phyloP scores from a whole-genome alignment of 2,113 vertebrate species.

The Ictalurus punctatus region DNA sequence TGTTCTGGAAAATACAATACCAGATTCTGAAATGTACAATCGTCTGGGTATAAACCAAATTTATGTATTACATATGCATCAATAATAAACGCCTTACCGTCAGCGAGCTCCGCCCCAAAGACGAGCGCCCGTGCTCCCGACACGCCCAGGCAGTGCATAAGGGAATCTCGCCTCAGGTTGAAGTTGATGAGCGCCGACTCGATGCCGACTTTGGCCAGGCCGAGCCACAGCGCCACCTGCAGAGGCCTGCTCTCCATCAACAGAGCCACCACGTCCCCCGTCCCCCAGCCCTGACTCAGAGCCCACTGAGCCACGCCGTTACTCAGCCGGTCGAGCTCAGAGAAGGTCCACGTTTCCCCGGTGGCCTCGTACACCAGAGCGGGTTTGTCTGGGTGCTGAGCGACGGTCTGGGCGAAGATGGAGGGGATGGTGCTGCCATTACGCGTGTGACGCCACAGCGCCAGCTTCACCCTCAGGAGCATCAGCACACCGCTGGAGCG shows the following conservation, averaged over 20 bases:
- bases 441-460: conserved; percentile 74
- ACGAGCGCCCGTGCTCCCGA: conserved; percentile 79
- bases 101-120: conserved; percentile 81
- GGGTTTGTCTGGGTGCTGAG: conserved; percentile 74
- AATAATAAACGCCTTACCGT: conserved; percentile 69
- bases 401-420: conserved; percentile 78
- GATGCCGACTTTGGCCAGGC: conserved; percentile 82
- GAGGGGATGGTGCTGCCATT: conserved; percentile 74
- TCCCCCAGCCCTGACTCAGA: conserved; percentile 71
- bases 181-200: conserved; percentile 87
- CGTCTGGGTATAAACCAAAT: neutral
- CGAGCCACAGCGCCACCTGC: conserved; percentile 88
- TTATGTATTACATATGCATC: neutral
- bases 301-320: conserved; percentile 80
- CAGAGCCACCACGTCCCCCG: conserved; percentile 83
- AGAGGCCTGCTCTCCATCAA: conserved; percentile 86
- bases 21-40: neutral
- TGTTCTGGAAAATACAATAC: neutral
- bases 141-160: conserved; percentile 80
- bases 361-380: conserved; percentile 84
- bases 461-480: conserved; percentile 80
- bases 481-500: conserved; percentile 79
- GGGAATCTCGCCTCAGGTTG: conserved; percentile 80
- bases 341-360: conserved; percentile 80
- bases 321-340: conserved; percentile 77